phyloP scores from a whole-genome alignment of 2,113 vertebrate species.

The Paedocypris sp. region DNA sequence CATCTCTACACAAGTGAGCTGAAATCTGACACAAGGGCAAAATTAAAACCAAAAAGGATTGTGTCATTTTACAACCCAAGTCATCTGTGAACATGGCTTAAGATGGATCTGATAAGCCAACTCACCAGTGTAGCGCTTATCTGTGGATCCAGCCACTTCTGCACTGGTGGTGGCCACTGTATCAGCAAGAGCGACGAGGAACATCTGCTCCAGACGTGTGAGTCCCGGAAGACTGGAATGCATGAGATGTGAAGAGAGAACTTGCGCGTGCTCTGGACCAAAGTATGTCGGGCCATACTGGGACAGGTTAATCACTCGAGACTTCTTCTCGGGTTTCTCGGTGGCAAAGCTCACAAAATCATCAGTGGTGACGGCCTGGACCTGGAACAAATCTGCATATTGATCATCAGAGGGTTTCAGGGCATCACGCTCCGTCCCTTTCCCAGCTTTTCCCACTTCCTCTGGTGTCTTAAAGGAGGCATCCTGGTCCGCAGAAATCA shows the following conservation, averaged over 20 bases:
- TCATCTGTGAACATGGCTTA: no score
- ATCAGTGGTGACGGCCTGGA: conserved; percentile 78
- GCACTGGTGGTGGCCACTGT: conserved; percentile 92
- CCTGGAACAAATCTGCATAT: conserved; percentile 87
- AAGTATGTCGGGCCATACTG: conserved; percentile 93
- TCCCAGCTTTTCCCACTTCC: conserved; percentile 68
- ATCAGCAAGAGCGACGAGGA: conserved; percentile 91
- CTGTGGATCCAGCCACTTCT: conserved; percentile 78
- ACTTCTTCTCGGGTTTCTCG: conserved; percentile 87
- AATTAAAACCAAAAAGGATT: no score
- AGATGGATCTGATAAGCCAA: not conserved
- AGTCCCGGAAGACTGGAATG: conserved; percentile 94
- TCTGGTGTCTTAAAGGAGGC: conserved; percentile 73
- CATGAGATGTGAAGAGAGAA: conserved; percentile 95
- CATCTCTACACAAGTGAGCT: no score
- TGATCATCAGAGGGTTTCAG: conserved; percentile 74
- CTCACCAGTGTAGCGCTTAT: conserved; percentile 67
- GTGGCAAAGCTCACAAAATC: conserved; percentile 86
- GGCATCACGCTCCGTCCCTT: conserved; percentile 56
- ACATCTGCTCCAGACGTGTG: conserved; percentile 96
- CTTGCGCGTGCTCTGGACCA: conserved; percentile 89
- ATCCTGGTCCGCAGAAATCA: conserved; percentile 88
- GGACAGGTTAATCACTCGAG: conserved; percentile 89
- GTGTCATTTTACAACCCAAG: no score
- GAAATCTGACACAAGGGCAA: no score